These are phyloP conservation scores for Phlogophora meticulosa DNA, from an alignment of 2,888 invertebrate species.

Conservation along the genomic window DNA sequence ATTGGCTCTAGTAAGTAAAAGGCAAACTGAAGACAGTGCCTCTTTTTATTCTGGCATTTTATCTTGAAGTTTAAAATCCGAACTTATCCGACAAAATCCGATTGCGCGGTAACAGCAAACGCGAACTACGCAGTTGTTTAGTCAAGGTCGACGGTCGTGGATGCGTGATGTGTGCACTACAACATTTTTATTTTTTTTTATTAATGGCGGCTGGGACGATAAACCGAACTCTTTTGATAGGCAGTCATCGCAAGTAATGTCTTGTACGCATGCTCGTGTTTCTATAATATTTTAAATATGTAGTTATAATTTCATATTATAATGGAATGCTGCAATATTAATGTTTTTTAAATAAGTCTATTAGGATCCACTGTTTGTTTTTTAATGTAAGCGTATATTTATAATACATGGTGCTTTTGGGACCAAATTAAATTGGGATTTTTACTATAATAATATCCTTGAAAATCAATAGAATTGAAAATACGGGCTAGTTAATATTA, in stretches of 20 bases:
- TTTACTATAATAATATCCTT: too few species aligned
- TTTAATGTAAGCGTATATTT: too few species aligned
- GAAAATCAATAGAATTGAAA: too few species aligned
- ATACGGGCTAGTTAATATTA: too few species aligned
- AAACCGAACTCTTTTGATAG: constrained; percentile 52
- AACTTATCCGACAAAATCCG: constrained; percentile 6
- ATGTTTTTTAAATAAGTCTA: too few species aligned
- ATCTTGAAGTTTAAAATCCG: background rate
- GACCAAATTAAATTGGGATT: too few species aligned
- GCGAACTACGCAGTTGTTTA: constrained; percentile 61
- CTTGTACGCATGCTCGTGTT: constrained; percentile 15
- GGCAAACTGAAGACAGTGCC: too few species aligned
- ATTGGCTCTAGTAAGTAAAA: background rate
- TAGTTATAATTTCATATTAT: too few species aligned
- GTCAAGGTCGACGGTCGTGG: constrained; percentile 56
- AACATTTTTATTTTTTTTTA: constrained; percentile 60
- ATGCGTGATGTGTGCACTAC: constrained; percentile 57
- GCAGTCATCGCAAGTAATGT: constrained; percentile 26
- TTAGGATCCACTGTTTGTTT: too few species aligned
- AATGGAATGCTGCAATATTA: too few species aligned
- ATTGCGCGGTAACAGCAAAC: constrained; percentile 19
- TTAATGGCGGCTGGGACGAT: constrained; percentile 51
- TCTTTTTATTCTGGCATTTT: background rate
- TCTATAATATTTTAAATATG: constrained; percentile 7
- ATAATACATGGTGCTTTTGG: too few species aligned